Conservation (phyloP, 2,797 vertebrate species). For the Phataginus tricuspis region DNA sequence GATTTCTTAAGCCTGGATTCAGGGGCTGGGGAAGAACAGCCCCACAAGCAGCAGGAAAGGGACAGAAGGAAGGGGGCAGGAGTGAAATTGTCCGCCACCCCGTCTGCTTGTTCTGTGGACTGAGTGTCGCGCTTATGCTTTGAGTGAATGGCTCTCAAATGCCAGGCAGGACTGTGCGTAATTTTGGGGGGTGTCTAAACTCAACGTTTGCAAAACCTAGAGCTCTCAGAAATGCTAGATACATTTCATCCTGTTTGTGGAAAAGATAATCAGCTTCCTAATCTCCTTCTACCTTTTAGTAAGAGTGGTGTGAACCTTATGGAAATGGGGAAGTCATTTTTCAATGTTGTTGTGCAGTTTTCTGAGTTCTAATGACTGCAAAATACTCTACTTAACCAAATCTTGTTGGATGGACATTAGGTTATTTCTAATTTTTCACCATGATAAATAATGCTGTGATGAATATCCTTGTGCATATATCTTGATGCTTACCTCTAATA, state of each 20-base stretch:
- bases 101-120: rapidly evolving
- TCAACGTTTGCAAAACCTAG: neutral
- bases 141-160: too few relatives aligned
- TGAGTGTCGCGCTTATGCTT: rapidly evolving
- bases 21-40: rapidly evolving
- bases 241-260: neutral
- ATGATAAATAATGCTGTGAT: conserved; percentile 51
- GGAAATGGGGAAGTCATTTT: conserved; percentile 13
- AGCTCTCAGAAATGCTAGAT: neutral
- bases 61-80: neutral
- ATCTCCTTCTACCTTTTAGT: neutral
- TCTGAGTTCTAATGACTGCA: conserved; percentile 59
- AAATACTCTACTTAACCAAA: conserved; percentile 62
- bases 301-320: neutral
- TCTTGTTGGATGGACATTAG: conserved; percentile 46
- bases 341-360: conserved; percentile 34
- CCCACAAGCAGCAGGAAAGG: neutral
- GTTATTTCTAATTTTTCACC: conserved; percentile 64
- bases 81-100: rapidly evolving
- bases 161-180: rapidly evolving
- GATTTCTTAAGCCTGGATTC: neutral
- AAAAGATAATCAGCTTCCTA: neutral
- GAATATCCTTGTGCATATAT: conserved; percentile 42
- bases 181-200: too few relatives aligned
- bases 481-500: conserved; percentile 47